These are phyloP conservation scores for Gymnosoma rotundatum DNA, from an alignment of 2,888 invertebrate genomes.

Conservation along the genomic window DNA sequence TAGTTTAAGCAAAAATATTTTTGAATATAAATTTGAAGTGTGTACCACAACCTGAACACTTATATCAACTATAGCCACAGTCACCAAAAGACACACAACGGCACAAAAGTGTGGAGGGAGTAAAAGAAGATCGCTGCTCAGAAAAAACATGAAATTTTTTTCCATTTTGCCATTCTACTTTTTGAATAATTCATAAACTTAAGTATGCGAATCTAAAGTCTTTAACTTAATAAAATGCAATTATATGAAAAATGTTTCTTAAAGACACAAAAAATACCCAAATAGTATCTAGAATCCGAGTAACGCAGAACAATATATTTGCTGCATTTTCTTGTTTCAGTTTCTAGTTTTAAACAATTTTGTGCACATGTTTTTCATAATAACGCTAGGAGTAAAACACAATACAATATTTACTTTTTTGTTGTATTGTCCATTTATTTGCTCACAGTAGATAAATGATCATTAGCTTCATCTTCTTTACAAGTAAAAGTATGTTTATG, in stretches of 20 bases:
- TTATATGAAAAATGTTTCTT: slow-evolving; percentile 60
- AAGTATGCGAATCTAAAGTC: slow-evolving; percentile 63
- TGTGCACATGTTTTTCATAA: neutral
- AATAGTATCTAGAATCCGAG: neutral
- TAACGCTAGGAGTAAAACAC: neutral
- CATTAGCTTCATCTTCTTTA: neutral
- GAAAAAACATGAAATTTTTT: slow-evolving; percentile 13
- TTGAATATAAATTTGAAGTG: slow-evolving; percentile 36
- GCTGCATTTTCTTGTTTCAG: slow-evolving; percentile 31
- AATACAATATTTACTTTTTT: slow-evolving; percentile 28
- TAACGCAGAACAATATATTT: slow-evolving; percentile 3
- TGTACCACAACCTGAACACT: slow-evolving; percentile 10
- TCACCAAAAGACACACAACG: slow-evolving; percentile 13
- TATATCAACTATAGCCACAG: neutral
- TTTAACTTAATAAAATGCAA: slow-evolving; percentile 68
- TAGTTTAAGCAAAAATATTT: neutral
- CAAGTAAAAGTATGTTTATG: neutral
- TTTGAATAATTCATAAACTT: slow-evolving; percentile 69
- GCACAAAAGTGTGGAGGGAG: neutral
- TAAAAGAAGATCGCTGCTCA: neutral
- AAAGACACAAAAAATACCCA: slow-evolving; percentile 31
- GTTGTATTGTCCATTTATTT: slow-evolving; percentile 42
- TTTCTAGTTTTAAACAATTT: slow-evolving; percentile 7
- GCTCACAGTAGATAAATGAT: slow-evolving; percentile 1
- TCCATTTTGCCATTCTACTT: slow-evolving; percentile 61